Base-by-base conservation (phyloP, 30 jellyfish, hydroid and myxozoan species). In the Sanderia malayensis region DNA sequence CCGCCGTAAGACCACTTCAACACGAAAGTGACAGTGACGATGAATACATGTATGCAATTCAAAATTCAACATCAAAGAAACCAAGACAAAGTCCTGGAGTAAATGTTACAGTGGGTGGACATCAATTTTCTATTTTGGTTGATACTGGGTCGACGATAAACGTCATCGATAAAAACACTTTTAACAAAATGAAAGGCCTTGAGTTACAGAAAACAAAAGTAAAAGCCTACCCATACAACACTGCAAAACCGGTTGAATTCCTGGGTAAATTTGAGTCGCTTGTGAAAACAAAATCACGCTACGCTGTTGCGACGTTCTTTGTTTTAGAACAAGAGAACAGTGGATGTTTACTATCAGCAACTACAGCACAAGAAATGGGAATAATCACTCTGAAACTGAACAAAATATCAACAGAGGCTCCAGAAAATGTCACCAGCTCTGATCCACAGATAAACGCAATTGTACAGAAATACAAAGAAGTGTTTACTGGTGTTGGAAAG, bases 121-220 rank as follows among this genome's bases (percentile, higher is more conserved):
- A 60, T 60, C 13, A 60, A 7, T 60, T 10, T 60, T 2, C 13
- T 7, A 6, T 60, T 6, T 31, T 60, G 46, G 55, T 60, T 7
- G 73, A 60, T 23, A 60, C 58, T 6, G 73, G 73, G 23, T 58
- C 73, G 47, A 6, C n/a, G 2, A 21, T 60, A 60, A 60, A 60
- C 23, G 49, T 60, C 2, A 27, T 60, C 3, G 73, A 60, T 60
- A 55, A 60, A 60, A 31, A 13, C 7, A 60, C 73, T 17, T 23
- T 7, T 31, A 2, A 7, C 2, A 10, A 60, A 21, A 60, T 60
- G 25, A 10, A 6, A 25, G 23, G 22, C 22, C 58, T 55, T 2
- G 7, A 60, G 25, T 31, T 60, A 21, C 26, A 23, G 58, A 10
- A 13, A 60, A 60, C 73, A 13, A 6, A 10, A 17, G 73, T 23